Evolutionary conservation across 2,888 invertebrate genomes (phyloP), one percentile per base, ranked within the genome.

Genomic region (Limenitis camilla): DNA sequence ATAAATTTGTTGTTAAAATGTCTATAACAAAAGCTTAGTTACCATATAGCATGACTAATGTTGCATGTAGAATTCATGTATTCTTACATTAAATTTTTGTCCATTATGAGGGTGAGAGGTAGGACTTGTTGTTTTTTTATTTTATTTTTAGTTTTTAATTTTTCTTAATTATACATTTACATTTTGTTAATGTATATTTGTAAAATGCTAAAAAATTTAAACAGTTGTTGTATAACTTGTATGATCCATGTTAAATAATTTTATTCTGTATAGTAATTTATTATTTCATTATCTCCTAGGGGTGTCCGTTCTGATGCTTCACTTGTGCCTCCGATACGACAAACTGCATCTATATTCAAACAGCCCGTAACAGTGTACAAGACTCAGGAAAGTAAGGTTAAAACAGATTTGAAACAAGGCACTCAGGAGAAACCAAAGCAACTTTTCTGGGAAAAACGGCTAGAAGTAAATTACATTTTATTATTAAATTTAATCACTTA

Each of bases 271-370:
- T n/a, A n/a, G n/a, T n/a, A n/a, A n/a, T n/a, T n/a, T n/a, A n/a
- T n/a, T n/a, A n/a, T n/a, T 45, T 38, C 29, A 19, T 30, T 30
- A 30, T 38, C 2, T 38, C 78, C 56, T 81, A 95, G 96, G 63
- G 92, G 93, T 48, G 91, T 94, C 8, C 90, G 96, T 55, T 94
- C 93, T 60, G 98, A 98, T 82, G 93, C 96, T 7, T 95, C 96
- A 8, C 79, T 98, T 59, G 94, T 97, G 48, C 95, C 98, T 43
- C 99, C 99, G 1, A 98, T 98, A 57, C 90, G 98, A 40, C 98
- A 99, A 86, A 99, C 98, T 0, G 97, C 98, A 0, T 98, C 98
- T 3, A 98, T 99, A 71, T 99, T 99, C 78, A 99, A 99, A 74
- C 99, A 99, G 76, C 98, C 99, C 0, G 98, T 99, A 0, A 99